Evolutionary conservation across 1,140 invertebrate species (phyloP).

Genomic region (Drosophila rufa): DNA sequence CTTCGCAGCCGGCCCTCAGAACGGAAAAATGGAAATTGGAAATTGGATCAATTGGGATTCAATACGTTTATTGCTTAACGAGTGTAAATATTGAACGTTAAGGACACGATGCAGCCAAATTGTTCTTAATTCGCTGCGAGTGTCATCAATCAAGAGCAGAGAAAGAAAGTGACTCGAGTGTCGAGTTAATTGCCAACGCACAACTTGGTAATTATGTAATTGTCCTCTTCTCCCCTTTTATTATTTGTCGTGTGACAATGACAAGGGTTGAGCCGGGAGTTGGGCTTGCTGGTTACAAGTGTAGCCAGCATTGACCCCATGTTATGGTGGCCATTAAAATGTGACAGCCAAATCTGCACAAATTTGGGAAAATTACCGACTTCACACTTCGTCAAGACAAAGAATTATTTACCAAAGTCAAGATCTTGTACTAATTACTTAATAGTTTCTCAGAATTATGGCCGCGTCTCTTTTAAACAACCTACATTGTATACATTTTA

Average conservation of each 20-base stretch:
- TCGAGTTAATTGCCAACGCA: conserved; percentile 72
- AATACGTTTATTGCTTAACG: conserved; percentile 64
- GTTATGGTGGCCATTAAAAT: conserved; percentile 20
- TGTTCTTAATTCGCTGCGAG: conserved; percentile 50
- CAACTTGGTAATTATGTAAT: conserved; percentile 78
- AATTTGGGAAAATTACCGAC: conserved; percentile 24
- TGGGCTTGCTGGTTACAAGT: conserved; percentile 2
- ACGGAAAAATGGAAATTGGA: conserved; percentile 23
- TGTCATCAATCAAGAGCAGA: conserved; percentile 69
- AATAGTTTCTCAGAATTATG: conserved; percentile 23
- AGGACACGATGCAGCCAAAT: conserved; percentile 47
- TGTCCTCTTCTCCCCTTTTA: conserved; percentile 29
- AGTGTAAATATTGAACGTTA: conserved; percentile 74
- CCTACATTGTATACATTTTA: conserved; percentile 3
- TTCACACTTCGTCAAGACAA: neutral
- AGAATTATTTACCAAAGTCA: conserved; percentile 16
- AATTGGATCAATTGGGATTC: conserved; percentile 66
- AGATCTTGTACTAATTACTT: conserved; percentile 17
- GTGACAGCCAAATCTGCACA: conserved; percentile 37
- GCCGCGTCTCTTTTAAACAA: neutral
- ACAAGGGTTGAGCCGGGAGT: conserved; percentile 35
- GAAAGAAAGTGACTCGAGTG: conserved; percentile 25
- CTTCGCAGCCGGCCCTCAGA: conserved; percentile 40
- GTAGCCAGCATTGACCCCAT: conserved; percentile 20
- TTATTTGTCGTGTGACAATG: conserved; percentile 41